Evolutionary conservation across 35 echinoderm and acorn worm genomes (phyloP).

Genomic region (Ophioderma brevispina): DNA sequence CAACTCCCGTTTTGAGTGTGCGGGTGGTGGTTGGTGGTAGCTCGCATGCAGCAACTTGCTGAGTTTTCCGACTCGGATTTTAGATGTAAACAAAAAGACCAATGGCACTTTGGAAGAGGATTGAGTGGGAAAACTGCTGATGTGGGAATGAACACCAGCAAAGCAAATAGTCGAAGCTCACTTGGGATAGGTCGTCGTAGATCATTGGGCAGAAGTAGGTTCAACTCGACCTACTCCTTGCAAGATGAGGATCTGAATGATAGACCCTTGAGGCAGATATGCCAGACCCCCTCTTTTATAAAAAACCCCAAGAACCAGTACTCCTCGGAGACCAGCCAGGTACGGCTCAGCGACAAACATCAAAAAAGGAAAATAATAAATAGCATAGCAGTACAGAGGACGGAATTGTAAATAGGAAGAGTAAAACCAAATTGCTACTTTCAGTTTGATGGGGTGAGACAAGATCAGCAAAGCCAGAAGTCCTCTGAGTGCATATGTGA

Average conservation of each 20-base stretch:
- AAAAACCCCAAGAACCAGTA: slow-evolving; percentile 37
- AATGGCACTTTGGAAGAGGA: neutral
- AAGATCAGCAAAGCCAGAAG: no score
- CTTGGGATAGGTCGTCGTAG: neutral
- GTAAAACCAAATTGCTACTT: no score
- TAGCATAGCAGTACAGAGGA: neutral
- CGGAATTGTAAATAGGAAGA: neutral
- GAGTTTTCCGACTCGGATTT: slow-evolving; percentile 45
- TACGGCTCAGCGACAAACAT: slow-evolving; percentile 1
- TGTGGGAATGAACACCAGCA: slow-evolving; percentile 5
- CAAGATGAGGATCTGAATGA: slow-evolving; percentile 1
- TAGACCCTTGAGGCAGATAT: neutral
- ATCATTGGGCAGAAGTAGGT: neutral
- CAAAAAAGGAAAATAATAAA: neutral
- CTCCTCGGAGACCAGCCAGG: slow-evolving; percentile 21
- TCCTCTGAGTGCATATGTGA: neutral
- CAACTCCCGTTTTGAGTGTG: no score
- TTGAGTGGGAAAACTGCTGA: neutral
- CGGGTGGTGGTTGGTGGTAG: neutral
- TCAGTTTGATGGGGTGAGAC: no score
- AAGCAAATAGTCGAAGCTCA: neutral
- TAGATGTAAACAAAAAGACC: neutral
- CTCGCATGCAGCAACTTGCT: neutral
- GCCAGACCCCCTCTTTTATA: neutral
- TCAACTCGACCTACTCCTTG: neutral